Percentiles rank a stretch among this genome's conserved stretches.
Conservation (phyloP, 2,113 vertebrate genomes). For the Amphiprion percula region DNA sequence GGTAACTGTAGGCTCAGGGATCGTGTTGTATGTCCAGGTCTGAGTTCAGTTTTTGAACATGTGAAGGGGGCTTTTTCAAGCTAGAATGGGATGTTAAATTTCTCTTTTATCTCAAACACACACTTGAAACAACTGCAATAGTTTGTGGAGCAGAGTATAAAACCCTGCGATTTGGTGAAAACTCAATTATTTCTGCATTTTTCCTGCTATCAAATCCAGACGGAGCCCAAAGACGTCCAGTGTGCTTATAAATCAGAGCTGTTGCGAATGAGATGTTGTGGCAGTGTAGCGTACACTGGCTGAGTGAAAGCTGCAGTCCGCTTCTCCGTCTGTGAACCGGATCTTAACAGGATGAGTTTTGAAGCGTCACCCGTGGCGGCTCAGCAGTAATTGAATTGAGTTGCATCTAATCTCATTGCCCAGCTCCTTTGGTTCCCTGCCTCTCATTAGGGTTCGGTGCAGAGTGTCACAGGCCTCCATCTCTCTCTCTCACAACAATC, state of each 20-base stretch:
- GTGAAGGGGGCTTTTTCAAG: background rate
- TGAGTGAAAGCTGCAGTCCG: constrained; percentile 67
- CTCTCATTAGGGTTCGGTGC: constrained; percentile 81
- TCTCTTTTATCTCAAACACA: constrained; percentile 46
- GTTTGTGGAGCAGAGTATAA: constrained; percentile 38
- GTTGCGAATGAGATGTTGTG: constrained; percentile 61
- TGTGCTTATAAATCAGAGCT: constrained; percentile 66
- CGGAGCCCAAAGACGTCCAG: constrained; percentile 47
- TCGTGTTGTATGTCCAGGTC: background rate
- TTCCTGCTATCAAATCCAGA: constrained; percentile 58
- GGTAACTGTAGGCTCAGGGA: constrained; percentile 16
- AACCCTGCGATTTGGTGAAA: constrained; percentile 48
- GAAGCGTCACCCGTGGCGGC: constrained; percentile 84
- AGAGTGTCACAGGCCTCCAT: constrained; percentile 68
- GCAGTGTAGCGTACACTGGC: constrained; percentile 39
- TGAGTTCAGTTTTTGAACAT: background rate
- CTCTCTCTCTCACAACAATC: constrained; percentile 28
- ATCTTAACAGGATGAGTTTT: constrained; percentile 87
- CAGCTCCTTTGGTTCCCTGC: constrained; percentile 75
- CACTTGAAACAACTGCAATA: constrained; percentile 45
- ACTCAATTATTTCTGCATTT: constrained; percentile 67
- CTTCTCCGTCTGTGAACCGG: constrained; percentile 71
- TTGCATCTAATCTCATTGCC: constrained; percentile 87
- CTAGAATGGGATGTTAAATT: constrained; percentile 17
- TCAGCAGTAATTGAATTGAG: constrained; percentile 86